These are phyloP conservation scores for Pseudotriccus pelzelni DNA, from an alignment of 2,797 vertebrate genomes.

Conservation along the genomic window DNA sequence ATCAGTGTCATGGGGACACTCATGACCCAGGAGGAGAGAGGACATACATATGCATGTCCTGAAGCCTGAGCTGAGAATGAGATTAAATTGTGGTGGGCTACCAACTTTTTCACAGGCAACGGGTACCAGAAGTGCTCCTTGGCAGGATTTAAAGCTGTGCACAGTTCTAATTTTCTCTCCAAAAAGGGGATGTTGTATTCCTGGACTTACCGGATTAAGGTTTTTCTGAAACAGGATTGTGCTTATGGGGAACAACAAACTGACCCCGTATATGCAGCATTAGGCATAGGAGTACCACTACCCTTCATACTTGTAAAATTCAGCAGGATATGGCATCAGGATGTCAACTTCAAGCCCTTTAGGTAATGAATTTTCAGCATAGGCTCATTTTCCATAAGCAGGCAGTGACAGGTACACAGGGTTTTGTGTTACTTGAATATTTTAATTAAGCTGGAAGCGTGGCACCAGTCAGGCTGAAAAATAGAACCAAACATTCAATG, in stretches of 20 bases:
- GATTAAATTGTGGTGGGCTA: not conserved
- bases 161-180: not conserved
- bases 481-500: not conserved
- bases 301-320: not conserved
- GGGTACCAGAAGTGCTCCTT: not conserved
- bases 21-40: not conserved
- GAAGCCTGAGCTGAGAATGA: not conserved
- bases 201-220: not conserved
- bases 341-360: not conserved
- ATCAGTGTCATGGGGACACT: not conserved
- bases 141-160: not conserved
- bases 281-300: not conserved
- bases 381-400: not conserved
- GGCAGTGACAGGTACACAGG: not conserved
- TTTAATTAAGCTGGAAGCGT: not conserved
- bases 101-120: rapidly evolving
- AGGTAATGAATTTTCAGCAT: not conserved
- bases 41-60: not conserved
- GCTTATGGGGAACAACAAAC: not conserved
- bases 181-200: not conserved
- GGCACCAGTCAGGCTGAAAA: not conserved
- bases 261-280: not conserved
- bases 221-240: not conserved
- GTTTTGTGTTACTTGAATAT: not conserved
- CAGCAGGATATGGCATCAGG: not conserved